Evolutionary conservation across 2,797 vertebrate genomes (phyloP).

Genomic region (Lemur catta): DNA sequence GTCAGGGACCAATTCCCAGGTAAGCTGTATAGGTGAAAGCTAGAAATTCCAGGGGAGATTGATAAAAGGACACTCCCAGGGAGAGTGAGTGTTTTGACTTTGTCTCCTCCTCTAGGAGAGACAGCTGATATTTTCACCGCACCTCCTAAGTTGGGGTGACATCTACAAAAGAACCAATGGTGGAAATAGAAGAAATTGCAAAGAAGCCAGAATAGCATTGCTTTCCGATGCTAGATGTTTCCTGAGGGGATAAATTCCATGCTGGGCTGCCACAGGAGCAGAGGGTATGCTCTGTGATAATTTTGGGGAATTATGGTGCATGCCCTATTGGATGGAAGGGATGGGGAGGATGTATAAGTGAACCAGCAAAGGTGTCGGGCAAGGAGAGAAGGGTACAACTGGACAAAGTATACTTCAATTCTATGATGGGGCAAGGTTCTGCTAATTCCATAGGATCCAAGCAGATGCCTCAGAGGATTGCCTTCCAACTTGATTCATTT

Average conservation of each 20-base stretch:
- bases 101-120: background rate
- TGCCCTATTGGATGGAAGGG: background rate
- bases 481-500: background rate
- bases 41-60: background rate
- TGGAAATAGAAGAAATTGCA: background rate
- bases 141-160: background rate
- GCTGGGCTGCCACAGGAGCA: background rate
- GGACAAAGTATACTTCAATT: background rate
- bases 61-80: background rate
- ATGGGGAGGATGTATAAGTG: no score
- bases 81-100: background rate
- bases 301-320: background rate
- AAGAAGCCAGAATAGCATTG: background rate
- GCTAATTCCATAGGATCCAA: background rate
- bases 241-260: background rate
- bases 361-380: background rate
- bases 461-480: background rate
- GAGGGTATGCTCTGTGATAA: fast-evolving
- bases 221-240: background rate
- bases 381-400: background rate
- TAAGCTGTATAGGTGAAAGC: background rate
- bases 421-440: background rate
- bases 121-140: background rate
- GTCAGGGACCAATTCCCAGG: background rate
- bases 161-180: background rate